A percentile compares a stretch with the other conserved stretches of the same genome.
These are phyloP conservation scores for Pelvicachromis taeniatus DNA, from an alignment of 2,113 vertebrate species.

Conservation along the genomic window DNA sequence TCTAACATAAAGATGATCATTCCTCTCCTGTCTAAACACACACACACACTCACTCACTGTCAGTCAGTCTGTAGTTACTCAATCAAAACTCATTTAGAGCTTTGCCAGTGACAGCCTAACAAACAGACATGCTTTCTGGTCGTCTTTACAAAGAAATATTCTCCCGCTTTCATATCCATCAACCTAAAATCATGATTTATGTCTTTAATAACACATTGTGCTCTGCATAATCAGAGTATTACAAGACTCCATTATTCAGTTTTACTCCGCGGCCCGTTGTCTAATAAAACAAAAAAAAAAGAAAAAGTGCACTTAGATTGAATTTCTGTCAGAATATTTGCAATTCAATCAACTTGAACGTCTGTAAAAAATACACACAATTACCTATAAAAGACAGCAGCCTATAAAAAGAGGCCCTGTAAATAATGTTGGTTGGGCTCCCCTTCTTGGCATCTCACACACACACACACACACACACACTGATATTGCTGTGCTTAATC, in stretches of 20 bases:
- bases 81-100: background rate
- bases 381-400: conserved; percentile 36
- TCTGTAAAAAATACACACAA: conserved; percentile 22
- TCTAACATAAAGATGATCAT: background rate
- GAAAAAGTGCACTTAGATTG: background rate
- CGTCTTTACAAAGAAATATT: background rate
- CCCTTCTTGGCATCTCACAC: background rate
- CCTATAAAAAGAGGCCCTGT: conserved; percentile 11
- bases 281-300: conserved; percentile 26
- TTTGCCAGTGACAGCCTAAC: background rate
- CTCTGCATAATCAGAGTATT: background rate
- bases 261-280: background rate
- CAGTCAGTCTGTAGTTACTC: background rate
- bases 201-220: conserved; percentile 10
- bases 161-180: background rate
- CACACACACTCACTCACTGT: background rate
- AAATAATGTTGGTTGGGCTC: background rate
- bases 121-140: background rate
- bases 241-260: conserved; percentile 23
- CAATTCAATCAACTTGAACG: conserved; percentile 45
- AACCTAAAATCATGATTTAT: conserved; percentile 2
- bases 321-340: conserved; percentile 25
- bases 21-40: background rate
- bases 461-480: background rate
- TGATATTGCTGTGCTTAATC: background rate